A percentile compares a stretch with the other conserved stretches of the same genome.
These are phyloP conservation scores for Euschistus heros DNA, from an alignment of 1,140 invertebrate species.

Conservation along the genomic window DNA sequence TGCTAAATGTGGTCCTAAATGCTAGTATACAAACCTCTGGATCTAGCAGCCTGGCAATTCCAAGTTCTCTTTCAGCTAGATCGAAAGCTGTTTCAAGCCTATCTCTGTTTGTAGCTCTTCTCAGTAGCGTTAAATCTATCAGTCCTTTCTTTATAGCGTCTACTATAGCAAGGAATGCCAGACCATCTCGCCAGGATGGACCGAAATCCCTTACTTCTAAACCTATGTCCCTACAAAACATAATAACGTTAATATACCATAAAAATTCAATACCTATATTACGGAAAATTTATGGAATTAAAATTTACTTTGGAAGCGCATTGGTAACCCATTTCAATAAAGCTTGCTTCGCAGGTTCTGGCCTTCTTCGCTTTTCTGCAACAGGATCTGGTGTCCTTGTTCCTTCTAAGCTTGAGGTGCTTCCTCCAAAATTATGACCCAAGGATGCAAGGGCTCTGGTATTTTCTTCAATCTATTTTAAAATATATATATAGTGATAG, in stretches of 20 bases:
- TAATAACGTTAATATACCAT: background rate
- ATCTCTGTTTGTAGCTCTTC: conserved; percentile 61
- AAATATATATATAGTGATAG: no score
- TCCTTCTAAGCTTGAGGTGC: conserved; percentile 68
- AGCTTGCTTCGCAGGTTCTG: conserved; percentile 80
- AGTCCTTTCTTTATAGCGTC: conserved; percentile 89
- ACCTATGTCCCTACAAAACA: conserved; percentile 57
- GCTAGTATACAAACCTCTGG: conserved; percentile 46
- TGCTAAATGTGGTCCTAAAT: no score
- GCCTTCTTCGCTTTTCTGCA: conserved; percentile 47
- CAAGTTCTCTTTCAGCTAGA: conserved; percentile 82
- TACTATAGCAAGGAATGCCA: conserved; percentile 91
- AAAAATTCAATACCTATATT: background rate
- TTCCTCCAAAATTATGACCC: conserved; percentile 63
- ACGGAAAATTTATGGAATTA: background rate
- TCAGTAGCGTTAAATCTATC: conserved; percentile 73
- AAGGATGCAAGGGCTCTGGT: conserved; percentile 79
- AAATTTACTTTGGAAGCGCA: conserved; percentile 74
- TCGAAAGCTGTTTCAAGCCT: conserved; percentile 88
- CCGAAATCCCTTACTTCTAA: conserved; percentile 91
- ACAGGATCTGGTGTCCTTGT: conserved; percentile 43
- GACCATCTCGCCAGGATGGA: conserved; percentile 91
- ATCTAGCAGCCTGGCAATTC: conserved; percentile 85
- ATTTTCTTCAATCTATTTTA: conserved; percentile 84
- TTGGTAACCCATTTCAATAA: conserved; percentile 90